Evolutionary conservation across 1,140 invertebrate species (phyloP), one percentile per base, ranked within the genome.

Genomic region (Pararge aegeria): DNA sequence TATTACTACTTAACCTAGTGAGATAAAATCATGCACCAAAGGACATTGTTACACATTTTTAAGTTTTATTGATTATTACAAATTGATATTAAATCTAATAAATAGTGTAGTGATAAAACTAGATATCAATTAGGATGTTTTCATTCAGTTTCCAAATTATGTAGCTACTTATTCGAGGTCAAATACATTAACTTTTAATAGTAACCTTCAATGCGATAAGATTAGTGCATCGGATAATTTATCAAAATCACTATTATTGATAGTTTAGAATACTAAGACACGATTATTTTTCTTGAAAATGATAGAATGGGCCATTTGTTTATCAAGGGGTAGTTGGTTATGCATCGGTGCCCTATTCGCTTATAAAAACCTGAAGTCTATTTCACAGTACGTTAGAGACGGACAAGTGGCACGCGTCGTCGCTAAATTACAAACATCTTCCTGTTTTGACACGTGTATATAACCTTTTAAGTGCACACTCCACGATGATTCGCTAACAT

Each of bases 381-480:
- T 88, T 88, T 83, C 76, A 88, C 80, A 80, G 82, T 75, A 77
- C 64, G 82, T 80, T 88, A 68, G 52, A 67, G 56, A 63, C 46
- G 67, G 73, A 73, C 79, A 85, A 87, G 80, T 81, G 82, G 85
- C 85, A 85, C 83, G 85, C 76, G 78, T 76, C 75, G 24, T 27
- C 50, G 59, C 53, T 73, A 77, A 75, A 78, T 74, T 80, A 79
- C 61, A 69, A 66, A 60, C 63, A 65, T 71, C 80, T 87, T 87
- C 80, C 81, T 84, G 83, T 87, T 74, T 44, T 77, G 80, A 82
- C 83, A 85, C 77, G 75, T 83, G 82, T 57, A 68, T 65, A 40
- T 73, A 64, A 52, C 53, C 62, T 61, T 63, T 4, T 50, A 63
- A 64, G 61, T 66, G 52, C 37, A 51, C 42, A 55, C 37, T 34